These are phyloP conservation scores for Nipponacmea schrenckii DNA, from an alignment of 2,888 invertebrate species.

Conservation along the genomic window DNA sequence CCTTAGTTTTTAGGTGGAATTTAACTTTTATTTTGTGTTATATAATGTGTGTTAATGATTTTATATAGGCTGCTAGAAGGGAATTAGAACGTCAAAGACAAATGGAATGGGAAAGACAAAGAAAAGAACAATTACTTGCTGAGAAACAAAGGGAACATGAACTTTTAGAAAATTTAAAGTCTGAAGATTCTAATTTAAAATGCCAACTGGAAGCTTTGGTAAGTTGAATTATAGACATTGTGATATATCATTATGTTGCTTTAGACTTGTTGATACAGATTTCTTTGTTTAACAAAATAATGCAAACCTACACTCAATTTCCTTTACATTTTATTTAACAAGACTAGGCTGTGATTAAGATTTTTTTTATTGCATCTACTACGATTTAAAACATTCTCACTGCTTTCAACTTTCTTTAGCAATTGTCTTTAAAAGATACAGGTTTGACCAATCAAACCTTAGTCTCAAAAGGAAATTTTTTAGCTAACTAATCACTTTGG, in stretches of 20 bases:
- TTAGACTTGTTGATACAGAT: no score
- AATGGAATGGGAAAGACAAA: constrained; percentile 94
- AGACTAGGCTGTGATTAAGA: no score
- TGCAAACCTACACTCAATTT: background rate
- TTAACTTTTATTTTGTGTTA: background rate
- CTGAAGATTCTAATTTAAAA: constrained; percentile 59
- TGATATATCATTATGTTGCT: no score
- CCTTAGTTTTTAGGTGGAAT: no score
- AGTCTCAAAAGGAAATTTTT: no score
- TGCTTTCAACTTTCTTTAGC: no score
- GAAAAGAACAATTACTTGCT: constrained; percentile 86
- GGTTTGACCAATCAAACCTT: no score
- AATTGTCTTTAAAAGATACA: no score
- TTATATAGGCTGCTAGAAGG: constrained; percentile 70
- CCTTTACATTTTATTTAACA: background rate
- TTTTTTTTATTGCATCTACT: no score
- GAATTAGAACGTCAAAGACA: constrained; percentile 96
- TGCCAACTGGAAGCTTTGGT: constrained; percentile 68
- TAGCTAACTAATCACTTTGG: no score
- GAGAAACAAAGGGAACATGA: constrained; percentile 64
- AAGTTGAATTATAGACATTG: constrained; percentile 22
- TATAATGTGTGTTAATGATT: background rate
- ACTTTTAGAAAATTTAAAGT: constrained; percentile 56
- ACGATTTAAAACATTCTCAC: no score
- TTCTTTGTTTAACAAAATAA: no score